Conservation (phyloP, 37 sponge, comb jelly and placozoan species). For the Bolinopsis microptera region DNA sequence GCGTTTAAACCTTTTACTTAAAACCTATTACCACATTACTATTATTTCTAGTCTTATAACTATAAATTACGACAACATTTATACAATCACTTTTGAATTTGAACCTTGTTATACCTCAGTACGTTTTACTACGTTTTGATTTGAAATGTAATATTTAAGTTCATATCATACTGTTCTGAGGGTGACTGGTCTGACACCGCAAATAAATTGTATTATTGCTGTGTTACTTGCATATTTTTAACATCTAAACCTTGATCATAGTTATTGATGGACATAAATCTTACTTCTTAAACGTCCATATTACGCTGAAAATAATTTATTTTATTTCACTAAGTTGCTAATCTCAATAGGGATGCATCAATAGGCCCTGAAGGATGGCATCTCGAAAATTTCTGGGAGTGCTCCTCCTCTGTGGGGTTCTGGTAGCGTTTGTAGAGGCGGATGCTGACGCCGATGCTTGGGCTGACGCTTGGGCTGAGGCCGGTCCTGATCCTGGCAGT, state of each 20-base stretch:
- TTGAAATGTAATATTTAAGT: too few species aligned
- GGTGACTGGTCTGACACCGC: neutral
- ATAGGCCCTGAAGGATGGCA: neutral
- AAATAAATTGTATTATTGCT: neutral
- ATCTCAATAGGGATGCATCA: neutral
- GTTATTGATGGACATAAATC: too few species aligned
- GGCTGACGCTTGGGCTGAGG: slow-evolving; percentile 1
- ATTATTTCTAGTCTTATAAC: too few species aligned
- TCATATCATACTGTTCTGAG: too few species aligned
- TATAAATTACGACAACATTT: too few species aligned
- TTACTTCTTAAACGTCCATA: neutral
- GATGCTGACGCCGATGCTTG: neutral
- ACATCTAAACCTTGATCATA: too few species aligned
- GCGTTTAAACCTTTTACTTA: too few species aligned
- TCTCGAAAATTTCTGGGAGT: neutral
- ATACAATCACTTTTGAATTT: too few species aligned
- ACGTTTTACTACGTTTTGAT: too few species aligned
- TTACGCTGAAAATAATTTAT: too few species aligned
- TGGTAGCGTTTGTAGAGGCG: neutral
- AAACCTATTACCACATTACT: too few species aligned
- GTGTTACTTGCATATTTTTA: neutral
- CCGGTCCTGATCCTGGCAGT: neutral
- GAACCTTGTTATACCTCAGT: too few species aligned
- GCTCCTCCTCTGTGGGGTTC: neutral
- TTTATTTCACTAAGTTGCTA: neutral